A percentile compares a stretch with the other conserved stretches of the same genome.
Evolutionary conservation across 2,113 vertebrate species (phyloP).

Genomic region (Dasyornis broadbenti): DNA sequence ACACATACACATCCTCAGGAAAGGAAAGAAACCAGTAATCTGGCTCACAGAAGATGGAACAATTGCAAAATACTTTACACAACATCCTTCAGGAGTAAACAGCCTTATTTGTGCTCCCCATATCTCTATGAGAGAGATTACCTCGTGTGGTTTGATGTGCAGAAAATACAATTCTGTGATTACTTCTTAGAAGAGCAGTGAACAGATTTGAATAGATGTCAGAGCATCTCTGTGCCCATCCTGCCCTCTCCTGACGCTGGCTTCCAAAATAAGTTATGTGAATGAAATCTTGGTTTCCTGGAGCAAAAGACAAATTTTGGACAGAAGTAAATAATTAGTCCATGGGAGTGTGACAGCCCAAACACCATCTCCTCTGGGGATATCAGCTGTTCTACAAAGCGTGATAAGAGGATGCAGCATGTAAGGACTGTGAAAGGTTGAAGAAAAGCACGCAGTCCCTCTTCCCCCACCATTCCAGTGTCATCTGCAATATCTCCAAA

Average conservation of each 20-base stretch:
- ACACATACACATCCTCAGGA: neutral
- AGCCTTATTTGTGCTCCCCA: rapidly evolving
- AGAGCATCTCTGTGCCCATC: neutral
- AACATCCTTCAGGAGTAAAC: neutral
- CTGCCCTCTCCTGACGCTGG: neutral
- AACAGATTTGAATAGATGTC: neutral
- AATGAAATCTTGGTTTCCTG: neutral
- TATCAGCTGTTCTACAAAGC: neutral
- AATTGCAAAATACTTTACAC: neutral
- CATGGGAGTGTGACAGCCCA: neutral
- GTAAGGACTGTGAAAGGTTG: neutral
- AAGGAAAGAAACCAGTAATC: neutral
- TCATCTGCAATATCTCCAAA: neutral
- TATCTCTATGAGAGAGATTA: neutral
- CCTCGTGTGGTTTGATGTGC: neutral
- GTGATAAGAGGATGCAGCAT: neutral
- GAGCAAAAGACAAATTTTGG: neutral
- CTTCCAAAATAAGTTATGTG: neutral
- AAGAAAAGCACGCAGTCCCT: neutral
- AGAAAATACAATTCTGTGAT: neutral
- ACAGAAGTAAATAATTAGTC: neutral
- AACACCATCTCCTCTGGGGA: neutral
- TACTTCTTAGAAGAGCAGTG: neutral
- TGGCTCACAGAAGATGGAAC: neutral
- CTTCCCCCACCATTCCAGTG: neutral